Conservation (phyloP, 2,113 vertebrate genomes). For the Macrotis lagotis region DNA sequence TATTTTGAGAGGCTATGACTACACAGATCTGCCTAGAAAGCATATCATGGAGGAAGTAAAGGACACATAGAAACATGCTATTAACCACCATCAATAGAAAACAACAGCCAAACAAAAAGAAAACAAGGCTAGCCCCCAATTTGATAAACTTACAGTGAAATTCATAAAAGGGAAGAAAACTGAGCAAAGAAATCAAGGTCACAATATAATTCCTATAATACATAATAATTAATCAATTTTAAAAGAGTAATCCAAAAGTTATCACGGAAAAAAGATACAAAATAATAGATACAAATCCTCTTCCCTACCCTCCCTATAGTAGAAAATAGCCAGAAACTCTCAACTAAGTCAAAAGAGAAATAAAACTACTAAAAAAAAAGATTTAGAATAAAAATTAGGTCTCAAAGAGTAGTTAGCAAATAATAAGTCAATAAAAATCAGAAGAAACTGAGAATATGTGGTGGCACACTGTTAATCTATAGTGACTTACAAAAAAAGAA, state of each 20-base stretch:
- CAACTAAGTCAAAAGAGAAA: background rate
- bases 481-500: background rate
- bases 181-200: background rate
- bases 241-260: background rate
- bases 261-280: background rate
- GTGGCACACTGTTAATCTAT: background rate
- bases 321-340: background rate
- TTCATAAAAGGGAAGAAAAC: background rate
- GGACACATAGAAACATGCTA: background rate
- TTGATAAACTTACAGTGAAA: background rate
- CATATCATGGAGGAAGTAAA: background rate
- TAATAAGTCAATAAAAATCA: background rate
- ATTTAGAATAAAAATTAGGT: background rate
- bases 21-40: background rate
- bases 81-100: background rate
- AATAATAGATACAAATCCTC: background rate
- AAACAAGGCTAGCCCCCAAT: background rate
- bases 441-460: background rate
- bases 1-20: background rate
- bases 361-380: background rate
- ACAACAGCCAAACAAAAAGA: background rate
- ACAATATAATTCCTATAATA: background rate
- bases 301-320: background rate
- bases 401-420: background rate
- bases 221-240: background rate